Evolutionary conservation across 2,888 invertebrate species (phyloP).

Genomic region (Drosophila subsilvestris): DNA sequence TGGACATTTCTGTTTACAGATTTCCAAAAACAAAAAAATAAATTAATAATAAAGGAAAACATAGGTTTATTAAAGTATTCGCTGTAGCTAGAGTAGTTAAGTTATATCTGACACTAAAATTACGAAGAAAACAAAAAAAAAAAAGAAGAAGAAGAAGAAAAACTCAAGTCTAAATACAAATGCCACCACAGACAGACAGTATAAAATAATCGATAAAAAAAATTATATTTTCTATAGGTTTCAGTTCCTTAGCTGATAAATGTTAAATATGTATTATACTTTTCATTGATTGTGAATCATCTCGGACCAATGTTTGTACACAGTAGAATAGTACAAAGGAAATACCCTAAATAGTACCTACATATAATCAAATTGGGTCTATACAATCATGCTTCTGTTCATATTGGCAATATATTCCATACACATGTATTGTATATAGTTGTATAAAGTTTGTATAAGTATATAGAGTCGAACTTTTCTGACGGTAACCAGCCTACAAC

Average conservation of each 20-base stretch:
- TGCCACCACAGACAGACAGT: neutral
- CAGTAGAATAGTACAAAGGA: neutral
- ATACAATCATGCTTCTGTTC: slow-evolving; percentile 10
- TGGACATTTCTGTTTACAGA: neutral
- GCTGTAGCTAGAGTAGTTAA: neutral
- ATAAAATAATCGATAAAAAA: neutral
- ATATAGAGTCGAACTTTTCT: neutral
- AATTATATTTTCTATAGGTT: neutral
- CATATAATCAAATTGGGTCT: slow-evolving; percentile 3
- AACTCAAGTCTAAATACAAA: neutral
- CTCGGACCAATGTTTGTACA: neutral
- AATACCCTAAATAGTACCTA: neutral
- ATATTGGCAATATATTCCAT: slow-evolving; percentile 37
- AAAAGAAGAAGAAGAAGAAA: neutral
- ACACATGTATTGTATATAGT: slow-evolving; percentile 25
- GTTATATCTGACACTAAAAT: neutral
- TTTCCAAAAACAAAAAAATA: neutral
- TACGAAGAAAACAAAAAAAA: neutral
- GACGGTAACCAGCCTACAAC: neutral
- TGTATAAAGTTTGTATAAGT: slow-evolving; percentile 1
- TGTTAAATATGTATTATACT: neutral
- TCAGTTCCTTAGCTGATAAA: neutral
- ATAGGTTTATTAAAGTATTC: neutral
- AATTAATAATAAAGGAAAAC: neutral
- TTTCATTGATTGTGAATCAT: neutral